Percentiles rank a stretch among this genome's conserved stretches.
Conservation (phyloP, 2,888 invertebrate species). For the Stomorhina lunata region DNA sequence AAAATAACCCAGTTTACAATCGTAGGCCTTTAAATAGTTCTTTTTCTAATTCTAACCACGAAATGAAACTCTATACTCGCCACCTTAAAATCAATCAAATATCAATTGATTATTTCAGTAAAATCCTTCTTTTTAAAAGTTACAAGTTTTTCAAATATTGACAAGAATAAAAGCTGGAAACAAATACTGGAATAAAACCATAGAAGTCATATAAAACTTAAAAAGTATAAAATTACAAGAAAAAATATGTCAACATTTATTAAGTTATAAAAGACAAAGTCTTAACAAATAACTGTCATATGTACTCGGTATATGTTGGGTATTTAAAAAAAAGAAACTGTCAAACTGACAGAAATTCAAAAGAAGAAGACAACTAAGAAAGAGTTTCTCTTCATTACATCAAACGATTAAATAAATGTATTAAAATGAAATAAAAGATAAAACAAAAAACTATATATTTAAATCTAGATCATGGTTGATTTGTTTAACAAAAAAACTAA, state of each 20-base stretch:
- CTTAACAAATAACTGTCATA: conserved; percentile 16
- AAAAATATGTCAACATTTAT: conserved; percentile 47
- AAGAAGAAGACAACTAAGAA: conserved; percentile 4
- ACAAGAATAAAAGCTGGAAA: neutral
- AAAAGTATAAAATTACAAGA: conserved; percentile 56
- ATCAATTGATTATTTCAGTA: no score
- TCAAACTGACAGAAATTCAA: conserved; percentile 52
- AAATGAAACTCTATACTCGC: no score
- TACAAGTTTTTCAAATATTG: no score
- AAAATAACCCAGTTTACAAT: no score
- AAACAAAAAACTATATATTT: conserved; percentile 23
- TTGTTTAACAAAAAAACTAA: no score
- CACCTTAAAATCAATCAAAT: no score
- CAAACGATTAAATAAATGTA: conserved; percentile 9
- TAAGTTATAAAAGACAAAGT: conserved; percentile 13
- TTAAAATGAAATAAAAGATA: conserved; percentile 37
- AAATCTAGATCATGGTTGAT: conserved; percentile 65
- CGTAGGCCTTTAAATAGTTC: no score
- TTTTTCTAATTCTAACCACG: no score
- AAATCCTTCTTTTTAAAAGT: no score
- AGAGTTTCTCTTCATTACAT: conserved; percentile 5
- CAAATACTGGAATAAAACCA: neutral
- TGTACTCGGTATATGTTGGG: neutral
- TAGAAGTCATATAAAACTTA: conserved; percentile 51
- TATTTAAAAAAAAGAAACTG: conserved; percentile 21